A percentile compares a stretch with the other conserved stretches of the same genome.
These are phyloP conservation scores for Eupeodes latifasciatus DNA, from an alignment of 2,888 invertebrate genomes.

Conservation along the genomic window DNA sequence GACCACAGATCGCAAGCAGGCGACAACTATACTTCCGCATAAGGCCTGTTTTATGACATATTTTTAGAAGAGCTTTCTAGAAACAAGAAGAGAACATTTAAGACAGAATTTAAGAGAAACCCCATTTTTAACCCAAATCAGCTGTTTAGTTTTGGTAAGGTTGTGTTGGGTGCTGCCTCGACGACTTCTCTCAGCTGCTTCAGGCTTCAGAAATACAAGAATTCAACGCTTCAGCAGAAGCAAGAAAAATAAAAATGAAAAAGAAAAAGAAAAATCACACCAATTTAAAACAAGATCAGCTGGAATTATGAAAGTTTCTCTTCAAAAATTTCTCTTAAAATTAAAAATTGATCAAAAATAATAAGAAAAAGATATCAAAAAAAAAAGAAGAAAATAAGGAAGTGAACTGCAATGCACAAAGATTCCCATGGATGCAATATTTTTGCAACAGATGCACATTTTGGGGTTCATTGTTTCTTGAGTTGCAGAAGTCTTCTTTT, in stretches of 20 bases:
- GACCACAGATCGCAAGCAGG: not conserved
- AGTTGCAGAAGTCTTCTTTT: not conserved
- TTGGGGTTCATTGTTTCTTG: slow-evolving; percentile 45
- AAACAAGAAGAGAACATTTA: not conserved
- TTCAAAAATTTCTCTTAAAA: not conserved
- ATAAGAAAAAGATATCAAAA: not conserved
- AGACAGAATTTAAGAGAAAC: slow-evolving; percentile 50
- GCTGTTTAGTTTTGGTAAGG: slow-evolving; percentile 33
- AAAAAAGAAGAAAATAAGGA: slow-evolving; percentile 63
- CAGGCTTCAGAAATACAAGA: slow-evolving; percentile 24
- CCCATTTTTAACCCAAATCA: slow-evolving; percentile 30
- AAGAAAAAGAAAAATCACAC: not conserved
- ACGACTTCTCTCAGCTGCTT: not conserved
- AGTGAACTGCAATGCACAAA: slow-evolving; percentile 67
- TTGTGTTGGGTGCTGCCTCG: not conserved
- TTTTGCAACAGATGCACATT: slow-evolving; percentile 74
- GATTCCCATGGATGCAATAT: slow-evolving; percentile 74
- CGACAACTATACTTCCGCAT: slow-evolving; percentile 31
- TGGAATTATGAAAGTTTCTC: slow-evolving; percentile 17
- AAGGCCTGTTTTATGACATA: not conserved
- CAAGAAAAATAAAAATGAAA: not conserved
- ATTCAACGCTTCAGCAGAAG: not conserved
- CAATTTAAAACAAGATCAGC: slow-evolving; percentile 44
- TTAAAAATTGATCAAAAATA: not conserved
- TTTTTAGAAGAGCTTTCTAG: slow-evolving; percentile 5